These are phyloP conservation scores for Haplochromis vanheusdeni DNA, from an alignment of 2,113 vertebrate genomes.

Conservation along the genomic window DNA sequence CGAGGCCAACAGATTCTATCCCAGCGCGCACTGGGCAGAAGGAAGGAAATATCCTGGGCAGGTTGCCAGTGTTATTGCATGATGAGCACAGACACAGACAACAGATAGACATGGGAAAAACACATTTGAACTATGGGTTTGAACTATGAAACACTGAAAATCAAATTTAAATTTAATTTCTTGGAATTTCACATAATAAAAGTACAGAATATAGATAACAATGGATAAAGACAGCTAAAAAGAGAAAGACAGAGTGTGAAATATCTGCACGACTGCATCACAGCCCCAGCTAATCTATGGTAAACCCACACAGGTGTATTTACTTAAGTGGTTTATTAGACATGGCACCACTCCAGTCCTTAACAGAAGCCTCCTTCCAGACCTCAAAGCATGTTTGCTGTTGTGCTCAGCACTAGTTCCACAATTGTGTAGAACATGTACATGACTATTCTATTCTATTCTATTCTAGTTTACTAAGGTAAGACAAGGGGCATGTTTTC, in stretches of 20 bases:
- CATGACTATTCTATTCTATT: not conserved
- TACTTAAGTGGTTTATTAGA: not conserved
- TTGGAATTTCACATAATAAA: not conserved
- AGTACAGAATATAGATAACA: not conserved
- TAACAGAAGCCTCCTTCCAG: not conserved
- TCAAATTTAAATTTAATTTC: not conserved
- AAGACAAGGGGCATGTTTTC: not conserved
- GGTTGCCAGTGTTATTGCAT: not conserved
- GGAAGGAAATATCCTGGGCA: not conserved
- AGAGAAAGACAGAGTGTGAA: not conserved
- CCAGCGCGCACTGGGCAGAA: not conserved
- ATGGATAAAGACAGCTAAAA: not conserved
- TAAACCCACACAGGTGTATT: not conserved
- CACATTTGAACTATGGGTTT: not conserved
- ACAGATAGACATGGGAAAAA: not conserved
- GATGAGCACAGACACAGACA: not conserved
- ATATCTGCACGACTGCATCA: not conserved
- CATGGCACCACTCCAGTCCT: not conserved
- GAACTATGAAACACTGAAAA: not conserved
- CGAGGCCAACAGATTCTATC: not conserved
- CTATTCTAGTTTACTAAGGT: not conserved
- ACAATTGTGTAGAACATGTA: not conserved
- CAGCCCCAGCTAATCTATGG: not conserved
- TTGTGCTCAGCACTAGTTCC: not conserved
- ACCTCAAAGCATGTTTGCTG: not conserved